phyloP scores from a whole-genome alignment of 2,113 vertebrate genomes.

The Dicerorhinus sumatrensis region DNA sequence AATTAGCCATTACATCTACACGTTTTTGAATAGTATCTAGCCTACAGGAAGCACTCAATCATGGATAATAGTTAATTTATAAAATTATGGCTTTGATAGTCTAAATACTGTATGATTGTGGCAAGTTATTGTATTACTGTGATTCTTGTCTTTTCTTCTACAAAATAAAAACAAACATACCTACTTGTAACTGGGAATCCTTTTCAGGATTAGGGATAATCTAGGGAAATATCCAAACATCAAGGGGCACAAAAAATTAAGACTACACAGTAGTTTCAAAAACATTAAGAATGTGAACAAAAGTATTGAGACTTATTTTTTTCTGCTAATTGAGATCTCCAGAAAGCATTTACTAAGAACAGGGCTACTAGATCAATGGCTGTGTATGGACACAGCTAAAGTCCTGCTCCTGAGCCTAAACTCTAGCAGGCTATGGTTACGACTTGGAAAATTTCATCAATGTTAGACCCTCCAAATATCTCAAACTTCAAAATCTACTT shows the following conservation, averaged over 20 bases:
- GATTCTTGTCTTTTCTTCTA: background rate
- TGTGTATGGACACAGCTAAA: rapidly evolving
- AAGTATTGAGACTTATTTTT: background rate
- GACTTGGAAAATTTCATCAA: background rate
- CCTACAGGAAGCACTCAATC: background rate
- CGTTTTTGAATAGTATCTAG: background rate
- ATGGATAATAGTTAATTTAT: background rate
- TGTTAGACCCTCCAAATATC: background rate
- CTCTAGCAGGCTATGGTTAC: rapidly evolving
- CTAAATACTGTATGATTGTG: background rate
- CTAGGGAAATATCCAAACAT: background rate
- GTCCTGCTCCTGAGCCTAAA: background rate
- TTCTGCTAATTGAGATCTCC: background rate
- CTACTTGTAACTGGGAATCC: background rate
- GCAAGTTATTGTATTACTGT: background rate
- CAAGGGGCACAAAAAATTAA: background rate
- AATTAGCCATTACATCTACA: background rate
- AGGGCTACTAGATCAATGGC: background rate
- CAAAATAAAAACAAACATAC: background rate
- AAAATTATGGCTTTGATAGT: background rate
- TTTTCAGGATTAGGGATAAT: background rate
- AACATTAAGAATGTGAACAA: background rate
- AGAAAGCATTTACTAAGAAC: background rate
- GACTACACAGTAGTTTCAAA: background rate
- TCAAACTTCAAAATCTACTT: slow-evolving; percentile 5